Conservation (phyloP, 2,797 vertebrate species). For the Mallotus villosus region DNA sequence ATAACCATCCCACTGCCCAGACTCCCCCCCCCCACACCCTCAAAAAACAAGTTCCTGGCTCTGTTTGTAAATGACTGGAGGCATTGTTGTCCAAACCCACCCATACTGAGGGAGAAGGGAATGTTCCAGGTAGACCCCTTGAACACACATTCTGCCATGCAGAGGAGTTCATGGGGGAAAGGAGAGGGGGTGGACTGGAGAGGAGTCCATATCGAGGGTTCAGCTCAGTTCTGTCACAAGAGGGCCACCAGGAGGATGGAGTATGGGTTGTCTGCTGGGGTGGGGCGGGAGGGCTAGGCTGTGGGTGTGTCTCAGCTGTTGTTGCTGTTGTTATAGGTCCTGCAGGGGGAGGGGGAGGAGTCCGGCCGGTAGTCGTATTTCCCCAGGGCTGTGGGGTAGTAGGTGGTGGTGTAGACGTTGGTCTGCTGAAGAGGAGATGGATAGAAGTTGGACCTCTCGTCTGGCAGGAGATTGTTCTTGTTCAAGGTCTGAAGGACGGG, state of each 20-base stretch:
- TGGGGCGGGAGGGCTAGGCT: conserved; percentile 23
- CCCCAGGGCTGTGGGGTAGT: conserved; percentile 91
- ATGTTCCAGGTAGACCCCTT: conserved; percentile 45
- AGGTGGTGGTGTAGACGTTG: conserved; percentile 97
- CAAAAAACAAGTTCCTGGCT: conserved; percentile 23
- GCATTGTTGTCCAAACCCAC: conserved; percentile 16
- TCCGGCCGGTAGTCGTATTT: conserved; percentile 96
- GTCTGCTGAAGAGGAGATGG: conserved; percentile 89
- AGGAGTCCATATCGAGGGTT: conserved; percentile 39
- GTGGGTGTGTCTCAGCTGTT: conserved; percentile 82
- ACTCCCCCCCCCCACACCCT: conserved; percentile 26
- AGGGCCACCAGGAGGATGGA: background rate
- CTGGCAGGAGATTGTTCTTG: conserved; percentile 97
- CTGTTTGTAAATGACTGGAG: conserved; percentile 1
- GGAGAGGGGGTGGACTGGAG: conserved; percentile 25
- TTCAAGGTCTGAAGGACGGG: conserved; percentile 86
- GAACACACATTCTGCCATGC: conserved; percentile 44
- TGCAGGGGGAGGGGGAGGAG: conserved; percentile 91
- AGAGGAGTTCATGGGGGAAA: conserved; percentile 34
- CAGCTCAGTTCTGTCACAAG: conserved; percentile 41
- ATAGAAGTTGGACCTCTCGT: conserved; percentile 94
- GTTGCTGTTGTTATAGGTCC: conserved; percentile 91
- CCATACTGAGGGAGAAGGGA: conserved; percentile 33
- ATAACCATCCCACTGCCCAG: conserved; percentile 24
- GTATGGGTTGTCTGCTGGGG: conserved; percentile 15